A percentile compares a stretch with the other conserved stretches of the same genome.
Conservation (phyloP, 2,888 invertebrate species). For the Neocrepidodera transversa region DNA sequence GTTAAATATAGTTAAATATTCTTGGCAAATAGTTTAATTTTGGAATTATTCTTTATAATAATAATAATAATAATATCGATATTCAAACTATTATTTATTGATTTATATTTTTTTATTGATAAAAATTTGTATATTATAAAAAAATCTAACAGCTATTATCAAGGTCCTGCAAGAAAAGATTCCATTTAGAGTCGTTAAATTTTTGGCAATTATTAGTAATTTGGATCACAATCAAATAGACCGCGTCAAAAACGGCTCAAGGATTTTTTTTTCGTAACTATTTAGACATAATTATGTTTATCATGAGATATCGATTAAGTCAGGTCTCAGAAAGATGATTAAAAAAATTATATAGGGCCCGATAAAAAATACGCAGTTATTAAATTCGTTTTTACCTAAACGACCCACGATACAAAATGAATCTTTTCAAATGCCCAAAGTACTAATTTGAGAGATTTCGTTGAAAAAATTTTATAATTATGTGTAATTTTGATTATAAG, state of each 20-base stretch:
- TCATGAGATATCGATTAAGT: conserved; percentile 38
- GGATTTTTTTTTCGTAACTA: conserved; percentile 19
- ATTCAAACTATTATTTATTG: too few species aligned
- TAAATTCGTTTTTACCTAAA: conserved; percentile 41
- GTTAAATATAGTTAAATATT: too few species aligned
- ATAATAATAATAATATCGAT: too few species aligned
- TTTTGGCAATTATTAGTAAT: conserved; percentile 26
- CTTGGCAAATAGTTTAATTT: too few species aligned
- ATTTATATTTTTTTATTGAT: too few species aligned
- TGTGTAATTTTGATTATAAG: conserved; percentile 60
- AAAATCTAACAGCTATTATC: too few species aligned
- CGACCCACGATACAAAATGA: conserved; percentile 39
- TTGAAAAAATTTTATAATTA: conserved; percentile 57
- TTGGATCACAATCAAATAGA: conserved; percentile 26
- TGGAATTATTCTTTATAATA: too few species aligned
- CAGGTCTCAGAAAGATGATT: conserved; percentile 35
- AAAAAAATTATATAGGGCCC: conserved; percentile 42
- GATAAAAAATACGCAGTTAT: conserved; percentile 40
- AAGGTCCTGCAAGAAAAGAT: too few species aligned
- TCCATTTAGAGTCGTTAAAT: conserved; percentile 10
- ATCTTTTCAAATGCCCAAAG: conserved; percentile 47
- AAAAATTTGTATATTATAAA: too few species aligned
- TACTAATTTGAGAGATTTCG: conserved; percentile 48
- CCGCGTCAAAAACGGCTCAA: conserved; percentile 16
- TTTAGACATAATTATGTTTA: conserved; percentile 33